Conservation (phyloP, 2,888 invertebrate genomes). For the Dascillus cervinus region DNA sequence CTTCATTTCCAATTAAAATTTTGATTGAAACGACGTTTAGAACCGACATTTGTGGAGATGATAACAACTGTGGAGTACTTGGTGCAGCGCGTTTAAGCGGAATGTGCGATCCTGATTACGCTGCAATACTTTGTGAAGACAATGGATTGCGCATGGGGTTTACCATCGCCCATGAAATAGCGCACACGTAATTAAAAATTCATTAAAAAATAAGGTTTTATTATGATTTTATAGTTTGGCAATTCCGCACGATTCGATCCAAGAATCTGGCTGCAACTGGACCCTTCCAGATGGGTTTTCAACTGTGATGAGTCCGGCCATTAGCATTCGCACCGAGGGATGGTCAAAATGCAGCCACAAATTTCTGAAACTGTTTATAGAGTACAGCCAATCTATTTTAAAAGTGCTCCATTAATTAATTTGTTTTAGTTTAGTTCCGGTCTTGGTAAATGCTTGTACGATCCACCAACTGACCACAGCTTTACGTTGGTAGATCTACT, state of each 20-base stretch:
- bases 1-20: not conserved
- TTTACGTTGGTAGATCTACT: slow-evolving; percentile 51
- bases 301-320: slow-evolving; percentile 53
- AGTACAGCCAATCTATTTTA: slow-evolving; percentile 48
- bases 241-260: slow-evolving; percentile 40
- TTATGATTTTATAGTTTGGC: slow-evolving; percentile 35
- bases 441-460: slow-evolving; percentile 58
- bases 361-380: slow-evolving; percentile 50
- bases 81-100: slow-evolving; percentile 61
- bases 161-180: slow-evolving; percentile 60
- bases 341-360: slow-evolving; percentile 53
- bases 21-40: slow-evolving; percentile 27
- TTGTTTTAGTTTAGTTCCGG: slow-evolving; percentile 44
- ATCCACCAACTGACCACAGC: slow-evolving; percentile 51
- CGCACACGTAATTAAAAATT: slow-evolving; percentile 54
- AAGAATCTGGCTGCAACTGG: slow-evolving; percentile 38
- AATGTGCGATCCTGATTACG: slow-evolving; percentile 53
- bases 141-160: slow-evolving; percentile 56
- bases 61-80: slow-evolving; percentile 48
- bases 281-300: slow-evolving; percentile 44
- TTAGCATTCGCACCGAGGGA: slow-evolving; percentile 44
- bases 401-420: not conserved
- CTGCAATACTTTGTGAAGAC: slow-evolving; percentile 63
- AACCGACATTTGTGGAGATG: slow-evolving; percentile 49
- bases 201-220: no score